Percentiles rank a stretch among this genome's conserved stretches.
Conservation (phyloP, 2,888 invertebrate genomes). For the Iselma pallidipennis region DNA sequence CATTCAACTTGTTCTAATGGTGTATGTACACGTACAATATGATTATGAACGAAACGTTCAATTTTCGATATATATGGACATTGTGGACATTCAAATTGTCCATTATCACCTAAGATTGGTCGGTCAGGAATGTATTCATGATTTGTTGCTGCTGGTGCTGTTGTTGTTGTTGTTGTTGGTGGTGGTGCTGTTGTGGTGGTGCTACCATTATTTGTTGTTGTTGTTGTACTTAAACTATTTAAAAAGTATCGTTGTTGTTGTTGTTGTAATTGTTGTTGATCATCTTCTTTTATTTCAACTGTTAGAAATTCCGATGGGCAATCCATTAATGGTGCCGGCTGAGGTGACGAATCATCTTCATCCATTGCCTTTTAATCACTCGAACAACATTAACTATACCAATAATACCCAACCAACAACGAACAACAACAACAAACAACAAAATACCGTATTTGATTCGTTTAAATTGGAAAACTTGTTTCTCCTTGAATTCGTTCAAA, state of each 20-base stretch:
- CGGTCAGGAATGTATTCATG: not conserved
- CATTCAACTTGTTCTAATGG: constrained; percentile 4
- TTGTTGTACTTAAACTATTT: too few species aligned
- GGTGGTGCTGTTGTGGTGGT: too few species aligned
- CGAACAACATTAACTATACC: too few species aligned
- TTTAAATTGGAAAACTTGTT: too few species aligned
- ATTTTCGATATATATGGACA: not conserved
- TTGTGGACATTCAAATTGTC: not conserved
- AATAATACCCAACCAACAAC: too few species aligned
- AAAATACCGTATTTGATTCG: too few species aligned
- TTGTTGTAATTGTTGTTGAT: not conserved
- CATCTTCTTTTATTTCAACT: not conserved
- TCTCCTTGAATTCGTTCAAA: too few species aligned
- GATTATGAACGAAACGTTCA: not conserved
- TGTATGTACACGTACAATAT: not conserved
- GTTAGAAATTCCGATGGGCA: not conserved
- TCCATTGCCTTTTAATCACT: not conserved
- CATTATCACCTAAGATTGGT: not conserved
- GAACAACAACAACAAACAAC: too few species aligned
- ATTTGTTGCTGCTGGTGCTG: not conserved
- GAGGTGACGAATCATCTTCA: not conserved
- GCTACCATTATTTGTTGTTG: too few species aligned
- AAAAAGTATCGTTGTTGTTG: not conserved
- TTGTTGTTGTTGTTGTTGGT: not conserved
- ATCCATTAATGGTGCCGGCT: not conserved